Conservation (phyloP, 1,140 invertebrate genomes). For the Meloidogyne hapla region DNA sequence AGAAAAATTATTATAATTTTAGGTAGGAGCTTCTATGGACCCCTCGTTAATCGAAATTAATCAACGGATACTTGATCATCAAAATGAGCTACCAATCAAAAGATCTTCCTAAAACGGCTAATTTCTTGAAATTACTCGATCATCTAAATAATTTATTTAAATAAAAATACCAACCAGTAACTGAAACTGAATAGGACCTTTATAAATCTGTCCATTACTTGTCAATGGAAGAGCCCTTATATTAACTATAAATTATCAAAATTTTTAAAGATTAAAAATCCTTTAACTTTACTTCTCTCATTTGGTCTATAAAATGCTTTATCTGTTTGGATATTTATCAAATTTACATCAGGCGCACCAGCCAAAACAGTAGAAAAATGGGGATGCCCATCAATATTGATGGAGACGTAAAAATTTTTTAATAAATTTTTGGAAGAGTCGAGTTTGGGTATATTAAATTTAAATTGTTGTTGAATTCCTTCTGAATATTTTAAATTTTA, state of each 20-base stretch:
- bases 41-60: no score
- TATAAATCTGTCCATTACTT: conserved; percentile 3
- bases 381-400: background rate
- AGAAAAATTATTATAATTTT: no score
- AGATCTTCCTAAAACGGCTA: no score
- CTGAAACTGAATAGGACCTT: conserved; percentile 13
- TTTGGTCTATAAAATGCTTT: conserved; percentile 20
- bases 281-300: conserved; percentile 5
- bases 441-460: background rate
- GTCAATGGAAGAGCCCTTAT: conserved; percentile 15
- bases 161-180: conserved; percentile 8
- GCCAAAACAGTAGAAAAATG: background rate
- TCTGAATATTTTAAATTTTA: no score
- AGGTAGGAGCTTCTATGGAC: no score
- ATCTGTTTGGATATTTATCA: conserved; percentile 19
- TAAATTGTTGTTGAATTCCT: conserved; percentile 8
- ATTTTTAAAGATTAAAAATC: background rate
- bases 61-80: no score
- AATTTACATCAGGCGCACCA: conserved; percentile 9
- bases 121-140: background rate
- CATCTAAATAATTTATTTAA: background rate
- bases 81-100: no score
- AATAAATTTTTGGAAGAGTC: conserved; percentile 6
- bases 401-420: conserved; percentile 8
- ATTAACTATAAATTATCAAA: conserved; percentile 14